Percentiles rank a stretch among this genome's conserved stretches.
These are phyloP conservation scores for Listronotus oregonensis DNA, from an alignment of 1,140 invertebrate species.

Conservation along the genomic window DNA sequence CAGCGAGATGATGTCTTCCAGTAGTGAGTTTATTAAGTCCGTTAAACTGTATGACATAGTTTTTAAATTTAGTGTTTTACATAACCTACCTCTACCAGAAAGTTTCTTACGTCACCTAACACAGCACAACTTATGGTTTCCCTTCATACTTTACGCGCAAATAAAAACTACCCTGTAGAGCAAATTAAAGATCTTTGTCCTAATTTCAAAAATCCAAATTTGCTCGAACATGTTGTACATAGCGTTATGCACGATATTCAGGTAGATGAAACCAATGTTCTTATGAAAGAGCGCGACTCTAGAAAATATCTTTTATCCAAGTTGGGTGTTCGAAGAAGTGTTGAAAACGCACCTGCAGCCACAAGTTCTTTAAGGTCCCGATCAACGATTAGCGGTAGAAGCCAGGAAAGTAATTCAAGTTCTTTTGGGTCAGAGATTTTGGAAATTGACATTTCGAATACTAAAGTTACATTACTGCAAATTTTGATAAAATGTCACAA, in stretches of 20 bases:
- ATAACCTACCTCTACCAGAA: conserved; percentile 62
- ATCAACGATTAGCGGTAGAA: conserved; percentile 45
- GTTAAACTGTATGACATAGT: conserved; percentile 61
- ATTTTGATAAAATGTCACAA: conserved; percentile 68
- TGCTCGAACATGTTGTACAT: conserved; percentile 62
- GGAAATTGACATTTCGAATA: conserved; percentile 49
- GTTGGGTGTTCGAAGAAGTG: conserved; percentile 48
- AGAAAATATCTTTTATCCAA: conserved; percentile 49
- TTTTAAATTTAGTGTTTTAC: conserved; percentile 63
- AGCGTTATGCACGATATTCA: conserved; percentile 59
- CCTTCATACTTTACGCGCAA: conserved; percentile 66
- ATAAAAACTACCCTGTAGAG: conserved; percentile 64
- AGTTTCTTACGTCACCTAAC: conserved; percentile 62
- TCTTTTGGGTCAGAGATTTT: conserved; percentile 44
- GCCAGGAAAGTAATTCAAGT: conserved; percentile 51
- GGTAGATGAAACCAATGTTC: conserved; percentile 50
- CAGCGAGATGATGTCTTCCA: conserved; percentile 48
- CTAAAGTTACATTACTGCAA: conserved; percentile 64
- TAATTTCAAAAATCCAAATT: conserved; percentile 59
- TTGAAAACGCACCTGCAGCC: conserved; percentile 26
- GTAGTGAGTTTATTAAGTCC: conserved; percentile 51
- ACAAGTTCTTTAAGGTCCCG: conserved; percentile 18
- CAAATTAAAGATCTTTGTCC: conserved; percentile 62
- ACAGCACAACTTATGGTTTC: conserved; percentile 64
- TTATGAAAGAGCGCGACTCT: conserved; percentile 49